Conservation (phyloP, 2,888 invertebrate genomes). For the Lasiommata megera region DNA sequence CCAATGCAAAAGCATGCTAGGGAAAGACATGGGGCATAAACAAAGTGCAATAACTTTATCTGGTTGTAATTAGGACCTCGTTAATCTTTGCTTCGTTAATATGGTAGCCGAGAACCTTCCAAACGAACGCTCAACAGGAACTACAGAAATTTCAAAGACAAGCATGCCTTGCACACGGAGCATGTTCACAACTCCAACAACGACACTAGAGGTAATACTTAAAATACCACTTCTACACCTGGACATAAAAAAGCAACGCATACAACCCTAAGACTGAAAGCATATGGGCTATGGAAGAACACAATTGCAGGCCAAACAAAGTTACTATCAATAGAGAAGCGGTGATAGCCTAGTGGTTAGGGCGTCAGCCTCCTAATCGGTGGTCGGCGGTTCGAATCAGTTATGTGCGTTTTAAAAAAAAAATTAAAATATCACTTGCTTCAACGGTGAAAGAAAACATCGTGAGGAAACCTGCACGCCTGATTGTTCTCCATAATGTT, state of each 20-base stretch:
- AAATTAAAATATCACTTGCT: too few species aligned
- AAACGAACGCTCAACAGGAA: background rate
- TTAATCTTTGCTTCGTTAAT: background rate
- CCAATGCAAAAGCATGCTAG: background rate
- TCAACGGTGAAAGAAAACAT: too few species aligned
- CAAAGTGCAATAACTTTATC: background rate
- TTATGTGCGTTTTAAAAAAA: too few species aligned
- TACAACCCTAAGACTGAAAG: too few species aligned
- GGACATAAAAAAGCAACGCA: background rate
- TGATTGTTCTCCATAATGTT: too few species aligned
- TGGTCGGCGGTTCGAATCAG: too few species aligned
- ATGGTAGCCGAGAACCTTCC: background rate
- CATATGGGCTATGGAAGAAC: too few species aligned
- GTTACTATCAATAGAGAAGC: too few species aligned
- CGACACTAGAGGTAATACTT: background rate
- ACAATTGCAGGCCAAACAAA: too few species aligned
- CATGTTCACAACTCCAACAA: background rate
- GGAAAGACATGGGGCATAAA: background rate
- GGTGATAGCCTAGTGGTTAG: too few species aligned
- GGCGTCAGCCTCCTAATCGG: too few species aligned
- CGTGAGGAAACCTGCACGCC: too few species aligned
- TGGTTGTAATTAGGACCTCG: background rate
- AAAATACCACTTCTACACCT: background rate
- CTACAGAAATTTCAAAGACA: background rate
- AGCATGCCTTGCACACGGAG: background rate